phyloP scores from a whole-genome alignment of 2,888 invertebrate species.

The Athalia cordata region DNA sequence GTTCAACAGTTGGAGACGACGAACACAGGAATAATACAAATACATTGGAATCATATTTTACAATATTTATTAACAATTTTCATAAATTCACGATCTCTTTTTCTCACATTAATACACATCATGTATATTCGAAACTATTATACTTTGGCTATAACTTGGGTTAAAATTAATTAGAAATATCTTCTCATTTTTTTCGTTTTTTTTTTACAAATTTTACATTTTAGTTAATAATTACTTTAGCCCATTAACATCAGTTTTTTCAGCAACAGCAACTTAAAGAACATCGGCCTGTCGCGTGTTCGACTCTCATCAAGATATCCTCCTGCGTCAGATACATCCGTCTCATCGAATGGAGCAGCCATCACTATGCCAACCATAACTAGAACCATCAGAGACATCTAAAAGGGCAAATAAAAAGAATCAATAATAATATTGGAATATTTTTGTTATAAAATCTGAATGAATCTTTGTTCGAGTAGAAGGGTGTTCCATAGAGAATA shows the following conservation, averaged over 20 bases:
- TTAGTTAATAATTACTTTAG: not conserved
- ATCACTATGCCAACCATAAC: constrained; percentile 16
- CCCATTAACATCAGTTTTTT: constrained; percentile 23
- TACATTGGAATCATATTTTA: not conserved
- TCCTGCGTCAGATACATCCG: constrained; percentile 33
- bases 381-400: constrained; percentile 17
- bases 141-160: constrained; percentile 27
- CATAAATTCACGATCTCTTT: not conserved
- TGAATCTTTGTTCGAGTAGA: too few relatives aligned
- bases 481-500: too few relatives aligned
- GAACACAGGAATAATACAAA: not conserved
- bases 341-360: constrained; percentile 40
- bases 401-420: constrained; percentile 10
- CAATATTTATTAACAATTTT: not conserved
- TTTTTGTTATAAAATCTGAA: not conserved
- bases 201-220: constrained; percentile 1
- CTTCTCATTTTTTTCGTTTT: not conserved
- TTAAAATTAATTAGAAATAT: not conserved
- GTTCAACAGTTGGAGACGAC: not conserved
- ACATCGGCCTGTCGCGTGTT: constrained; percentile 13
- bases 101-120: not conserved
- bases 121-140: not conserved
- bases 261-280: constrained; percentile 16
- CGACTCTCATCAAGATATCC: constrained; percentile 38
- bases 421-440: not conserved